phyloP scores from a whole-genome alignment of 1,140 invertebrate genomes.

The Carcinoscorpius rotundicauda region DNA sequence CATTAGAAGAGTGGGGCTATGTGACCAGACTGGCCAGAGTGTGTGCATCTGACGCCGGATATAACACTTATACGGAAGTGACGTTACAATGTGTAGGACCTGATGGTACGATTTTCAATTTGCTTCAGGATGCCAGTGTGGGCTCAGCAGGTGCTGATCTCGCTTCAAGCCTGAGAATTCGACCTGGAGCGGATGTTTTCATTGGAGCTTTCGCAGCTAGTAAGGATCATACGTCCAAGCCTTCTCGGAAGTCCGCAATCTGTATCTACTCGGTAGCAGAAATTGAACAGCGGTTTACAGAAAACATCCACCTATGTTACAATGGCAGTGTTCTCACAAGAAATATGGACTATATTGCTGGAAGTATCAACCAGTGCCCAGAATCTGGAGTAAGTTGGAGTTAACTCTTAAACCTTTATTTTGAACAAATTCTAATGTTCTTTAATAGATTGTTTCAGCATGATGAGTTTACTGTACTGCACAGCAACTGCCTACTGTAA shows the following conservation, averaged over 20 bases:
- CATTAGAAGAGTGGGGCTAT: slow-evolving; percentile 72
- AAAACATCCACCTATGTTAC: slow-evolving; percentile 94
- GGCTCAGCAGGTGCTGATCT: slow-evolving; percentile 48
- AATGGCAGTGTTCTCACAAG: slow-evolving; percentile 79
- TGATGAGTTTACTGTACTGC: no score
- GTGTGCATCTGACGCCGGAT: slow-evolving; percentile 85
- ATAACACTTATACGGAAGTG: slow-evolving; percentile 83
- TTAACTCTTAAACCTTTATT: slow-evolving; percentile 21
- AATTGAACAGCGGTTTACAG: slow-evolving; percentile 81
- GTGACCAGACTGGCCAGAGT: slow-evolving; percentile 78
- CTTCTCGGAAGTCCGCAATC: slow-evolving; percentile 60
- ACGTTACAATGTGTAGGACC: slow-evolving; percentile 65
- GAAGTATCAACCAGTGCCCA: slow-evolving; percentile 75
- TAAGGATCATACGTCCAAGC: slow-evolving; percentile 63
- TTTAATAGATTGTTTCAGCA: no score
- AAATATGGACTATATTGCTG: slow-evolving; percentile 85
- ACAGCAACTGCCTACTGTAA: no score
- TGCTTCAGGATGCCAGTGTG: slow-evolving; percentile 80
- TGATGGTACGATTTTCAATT: slow-evolving; percentile 56
- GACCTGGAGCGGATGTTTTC: slow-evolving; percentile 58
- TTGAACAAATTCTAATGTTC: no score
- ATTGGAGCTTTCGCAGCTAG: slow-evolving; percentile 73
- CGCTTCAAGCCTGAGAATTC: slow-evolving; percentile 48
- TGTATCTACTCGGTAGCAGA: slow-evolving; percentile 51
- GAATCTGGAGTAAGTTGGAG: slow-evolving; percentile 46